Evolutionary conservation across 2,888 invertebrate genomes (phyloP).

Genomic region (Phoenoteleia sp.): DNA sequence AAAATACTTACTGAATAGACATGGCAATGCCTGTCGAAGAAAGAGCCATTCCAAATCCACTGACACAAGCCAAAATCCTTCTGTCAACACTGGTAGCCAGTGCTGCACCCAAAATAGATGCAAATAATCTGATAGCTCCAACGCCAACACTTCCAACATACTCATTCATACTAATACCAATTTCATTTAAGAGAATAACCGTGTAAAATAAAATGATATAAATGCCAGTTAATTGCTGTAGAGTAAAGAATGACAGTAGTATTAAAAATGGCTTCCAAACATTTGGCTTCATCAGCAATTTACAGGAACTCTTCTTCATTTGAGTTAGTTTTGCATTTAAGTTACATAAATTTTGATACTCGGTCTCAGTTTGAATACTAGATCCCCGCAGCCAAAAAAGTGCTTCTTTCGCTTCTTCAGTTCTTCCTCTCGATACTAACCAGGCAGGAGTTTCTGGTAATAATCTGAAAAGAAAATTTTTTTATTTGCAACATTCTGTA

Average conservation of each 20-base stretch:
- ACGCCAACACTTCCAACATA: constrained; percentile 91
- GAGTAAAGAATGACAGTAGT: constrained; percentile 89
- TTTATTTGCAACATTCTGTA: not conserved
- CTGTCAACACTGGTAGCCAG: constrained; percentile 90
- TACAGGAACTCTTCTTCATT: constrained; percentile 74
- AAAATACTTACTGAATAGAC: constrained; percentile 84
- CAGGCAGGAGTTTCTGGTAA: constrained; percentile 91
- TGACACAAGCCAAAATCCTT: constrained; percentile 89
- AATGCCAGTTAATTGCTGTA: constrained; percentile 92
- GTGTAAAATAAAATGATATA: constrained; percentile 92
- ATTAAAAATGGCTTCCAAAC: constrained; percentile 91
- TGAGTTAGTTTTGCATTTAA: constrained; percentile 80
- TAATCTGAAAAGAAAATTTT: constrained; percentile 82
- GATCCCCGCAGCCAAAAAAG: constrained; percentile 90
- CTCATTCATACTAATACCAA: constrained; percentile 90
- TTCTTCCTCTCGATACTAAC: constrained; percentile 89
- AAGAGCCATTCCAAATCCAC: constrained; percentile 90
- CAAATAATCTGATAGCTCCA: constrained; percentile 89
- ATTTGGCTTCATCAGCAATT: constrained; percentile 86
- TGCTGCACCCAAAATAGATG: constrained; percentile 90
- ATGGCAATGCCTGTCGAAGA: constrained; percentile 87
- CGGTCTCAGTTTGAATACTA: constrained; percentile 89
- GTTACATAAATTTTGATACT: constrained; percentile 89
- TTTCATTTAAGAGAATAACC: constrained; percentile 91
- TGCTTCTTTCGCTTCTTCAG: constrained; percentile 89